phyloP scores from a whole-genome alignment of 1,140 invertebrate genomes.

The Ceratosolen solmsi region DNA sequence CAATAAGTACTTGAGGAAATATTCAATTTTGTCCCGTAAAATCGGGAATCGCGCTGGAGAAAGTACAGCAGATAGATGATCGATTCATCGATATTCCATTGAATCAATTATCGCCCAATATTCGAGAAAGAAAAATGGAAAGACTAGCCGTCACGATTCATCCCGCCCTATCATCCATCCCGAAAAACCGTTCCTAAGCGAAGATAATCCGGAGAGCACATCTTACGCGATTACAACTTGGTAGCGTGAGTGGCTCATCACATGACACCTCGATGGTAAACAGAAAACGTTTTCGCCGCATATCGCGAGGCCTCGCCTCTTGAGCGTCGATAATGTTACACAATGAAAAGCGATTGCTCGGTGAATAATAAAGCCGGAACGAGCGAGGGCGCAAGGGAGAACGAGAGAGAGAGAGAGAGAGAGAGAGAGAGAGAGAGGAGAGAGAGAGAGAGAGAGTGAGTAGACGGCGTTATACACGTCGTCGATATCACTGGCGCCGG shows the following conservation, averaged over 20 bases:
- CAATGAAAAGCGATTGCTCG: constrained; percentile 44
- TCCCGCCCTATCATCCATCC: no score
- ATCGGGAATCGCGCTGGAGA: no score
- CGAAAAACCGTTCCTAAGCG: not conserved
- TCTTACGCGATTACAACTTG: no score
- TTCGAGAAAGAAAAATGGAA: no score
- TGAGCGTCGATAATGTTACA: constrained; percentile 43
- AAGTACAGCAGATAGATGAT: not conserved
- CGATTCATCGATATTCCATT: no score
- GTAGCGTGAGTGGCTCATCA: not conserved
- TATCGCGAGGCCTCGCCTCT: not conserved
- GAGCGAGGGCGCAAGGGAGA: not conserved
- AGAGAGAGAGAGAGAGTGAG: not conserved
- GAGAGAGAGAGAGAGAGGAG: not conserved
- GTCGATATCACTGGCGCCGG: constrained; percentile 52
- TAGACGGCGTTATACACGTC: not conserved
- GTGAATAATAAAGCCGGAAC: constrained; percentile 37
- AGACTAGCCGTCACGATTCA: no score
- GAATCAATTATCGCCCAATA: no score
- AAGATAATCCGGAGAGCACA: not conserved
- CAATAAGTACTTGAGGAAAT: no score
- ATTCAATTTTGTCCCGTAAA: no score
- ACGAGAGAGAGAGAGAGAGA: not conserved
- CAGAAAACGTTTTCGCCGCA: not conserved
- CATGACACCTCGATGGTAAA: not conserved